Evolutionary conservation across 1,140 invertebrate genomes (phyloP), one percentile per base, ranked within the genome.

Genomic region (Drosophila bipectinata): DNA sequence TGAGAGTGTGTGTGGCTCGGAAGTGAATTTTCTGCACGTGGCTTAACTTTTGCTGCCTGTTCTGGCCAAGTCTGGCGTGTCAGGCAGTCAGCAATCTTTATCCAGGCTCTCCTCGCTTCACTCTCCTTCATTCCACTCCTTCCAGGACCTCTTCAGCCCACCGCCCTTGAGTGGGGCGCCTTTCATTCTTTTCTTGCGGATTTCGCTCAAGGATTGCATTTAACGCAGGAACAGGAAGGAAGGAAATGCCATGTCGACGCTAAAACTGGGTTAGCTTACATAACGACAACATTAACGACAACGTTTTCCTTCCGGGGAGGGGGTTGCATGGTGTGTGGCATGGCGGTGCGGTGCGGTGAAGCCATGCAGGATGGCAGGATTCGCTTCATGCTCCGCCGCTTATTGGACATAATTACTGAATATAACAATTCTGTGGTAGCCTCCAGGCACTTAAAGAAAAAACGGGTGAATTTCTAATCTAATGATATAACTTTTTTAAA

Each of bases 391-490:
- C 82, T 87, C 66, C 78, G 78, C 60, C 82, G 82, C 78, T 87
- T 89, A 87, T 87, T 87, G 83, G 72, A 87, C 84, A 87, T 87
- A 87, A 87, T 87, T 87, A 87, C 82, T 76, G 82, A 88, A 88
- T 83, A 87, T 87, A 87, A 87, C 82, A 76, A 88, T 87, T 87
- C 77, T 88, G 83, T 21, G 68, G 73, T 57, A 9, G n/a, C 26
- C 37, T 28, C 39, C 10, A 7, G 56, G 26, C 63, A 62, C 34
- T 67, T n/a, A 6, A 64, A 1, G 34, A 67, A 67, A 63, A n/a
- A n/a, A n/a, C n/a, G 8, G 24, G 18, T 12, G n/a, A 32, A 8
- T 24, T 49, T 18, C 3, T 6, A 37, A 37, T 28, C 26, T 28
- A 28, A 28, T 6, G 26, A 28, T 28, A 28, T 28, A 6, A 7